phyloP scores from a whole-genome alignment of 2,797 vertebrate genomes.

The Lagorchestes hirsutus region DNA sequence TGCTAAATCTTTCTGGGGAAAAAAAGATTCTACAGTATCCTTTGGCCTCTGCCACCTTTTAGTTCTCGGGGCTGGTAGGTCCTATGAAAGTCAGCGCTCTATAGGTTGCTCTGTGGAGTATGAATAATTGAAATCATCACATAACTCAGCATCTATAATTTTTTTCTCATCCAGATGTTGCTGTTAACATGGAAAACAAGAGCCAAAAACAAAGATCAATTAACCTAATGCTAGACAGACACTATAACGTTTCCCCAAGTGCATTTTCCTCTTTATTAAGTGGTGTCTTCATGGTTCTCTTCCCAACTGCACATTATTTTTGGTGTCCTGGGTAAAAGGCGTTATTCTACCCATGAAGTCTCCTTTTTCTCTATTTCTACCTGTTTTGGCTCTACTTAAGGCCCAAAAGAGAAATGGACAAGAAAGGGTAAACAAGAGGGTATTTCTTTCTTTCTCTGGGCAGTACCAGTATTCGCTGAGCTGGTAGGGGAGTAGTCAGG shows the following conservation, averaged over 20 bases:
- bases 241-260: not conserved
- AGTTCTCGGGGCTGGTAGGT: not conserved
- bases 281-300: not conserved
- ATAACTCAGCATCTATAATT: not conserved
- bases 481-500: too few species aligned
- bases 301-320: not conserved
- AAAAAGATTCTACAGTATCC: not conserved
- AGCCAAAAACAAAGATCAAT: not conserved
- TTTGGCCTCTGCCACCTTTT: not conserved
- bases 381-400: not conserved
- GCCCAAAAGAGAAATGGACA: not conserved
- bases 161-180: not conserved
- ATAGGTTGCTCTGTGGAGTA: not conserved
- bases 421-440: not conserved
- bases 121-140: not conserved
- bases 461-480: not conserved
- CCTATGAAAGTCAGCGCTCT: not conserved
- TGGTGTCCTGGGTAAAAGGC: not conserved
- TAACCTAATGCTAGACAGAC: not conserved
- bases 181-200: not conserved
- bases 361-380: not conserved
- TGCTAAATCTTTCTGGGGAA: not conserved
- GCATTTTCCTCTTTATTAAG: not conserved
- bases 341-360: not conserved
- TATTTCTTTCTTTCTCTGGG: not conserved